phyloP scores from a whole-genome alignment of 64 coral and sea anemone species.

The Montipora sp. region DNA sequence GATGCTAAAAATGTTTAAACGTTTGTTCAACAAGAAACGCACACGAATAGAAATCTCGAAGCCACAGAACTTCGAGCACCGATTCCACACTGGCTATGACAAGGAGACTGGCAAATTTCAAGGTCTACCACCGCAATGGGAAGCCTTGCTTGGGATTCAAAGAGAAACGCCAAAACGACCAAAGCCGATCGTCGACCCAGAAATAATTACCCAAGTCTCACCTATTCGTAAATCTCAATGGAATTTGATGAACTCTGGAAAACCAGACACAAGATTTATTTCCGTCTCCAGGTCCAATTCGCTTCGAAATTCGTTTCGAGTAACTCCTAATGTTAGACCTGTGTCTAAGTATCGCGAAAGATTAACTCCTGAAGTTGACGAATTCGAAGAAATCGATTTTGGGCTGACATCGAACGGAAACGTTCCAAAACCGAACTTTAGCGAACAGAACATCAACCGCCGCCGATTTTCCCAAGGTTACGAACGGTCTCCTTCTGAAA shows the following conservation, averaged over 20 bases:
- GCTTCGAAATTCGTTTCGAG: slow-evolving; percentile 84
- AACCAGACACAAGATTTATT: slow-evolving; percentile 56
- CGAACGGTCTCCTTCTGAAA: slow-evolving; percentile 35
- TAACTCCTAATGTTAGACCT: slow-evolving; percentile 39
- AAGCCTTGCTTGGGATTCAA: slow-evolving; percentile 71
- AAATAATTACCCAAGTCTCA: slow-evolving; percentile 91
- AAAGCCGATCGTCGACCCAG: slow-evolving; percentile 85
- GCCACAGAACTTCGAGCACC: slow-evolving; percentile 90
- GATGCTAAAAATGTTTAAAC: slow-evolving; percentile 81
- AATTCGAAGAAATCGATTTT: neutral
- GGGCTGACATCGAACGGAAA: neutral
- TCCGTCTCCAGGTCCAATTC: slow-evolving; percentile 91
- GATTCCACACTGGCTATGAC: slow-evolving; percentile 92
- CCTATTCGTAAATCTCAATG: slow-evolving; percentile 83
- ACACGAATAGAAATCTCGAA: slow-evolving; percentile 78
- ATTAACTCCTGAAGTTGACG: neutral
- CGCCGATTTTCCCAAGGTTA: slow-evolving; percentile 30
- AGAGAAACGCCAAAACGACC: slow-evolving; percentile 69
- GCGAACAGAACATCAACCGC: neutral
- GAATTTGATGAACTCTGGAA: slow-evolving; percentile 66
- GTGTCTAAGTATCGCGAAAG: slow-evolving; percentile 41
- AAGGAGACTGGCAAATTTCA: slow-evolving; percentile 54
- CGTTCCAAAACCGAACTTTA: neutral
- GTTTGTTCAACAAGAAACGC: slow-evolving; percentile 77
- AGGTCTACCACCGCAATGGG: slow-evolving; percentile 91